Evolutionary conservation across 2,888 invertebrate genomes (phyloP).

Genomic region (Pteria penguin): DNA sequence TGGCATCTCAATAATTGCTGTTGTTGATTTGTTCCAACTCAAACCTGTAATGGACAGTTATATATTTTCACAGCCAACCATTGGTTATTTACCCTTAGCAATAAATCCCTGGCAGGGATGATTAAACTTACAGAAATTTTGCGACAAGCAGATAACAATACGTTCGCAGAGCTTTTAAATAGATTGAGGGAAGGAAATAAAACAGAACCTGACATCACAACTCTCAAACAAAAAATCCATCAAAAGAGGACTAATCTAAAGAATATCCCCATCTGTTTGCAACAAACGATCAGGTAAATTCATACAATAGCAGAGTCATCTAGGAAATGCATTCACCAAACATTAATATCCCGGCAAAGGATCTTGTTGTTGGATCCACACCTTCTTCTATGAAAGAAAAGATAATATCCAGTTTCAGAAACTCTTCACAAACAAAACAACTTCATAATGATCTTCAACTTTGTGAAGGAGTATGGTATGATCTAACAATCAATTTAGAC

Average conservation of each 20-base stretch:
- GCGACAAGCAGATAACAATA: constrained; percentile 21
- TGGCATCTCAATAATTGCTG: constrained; percentile 24
- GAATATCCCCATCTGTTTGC: constrained; percentile 43
- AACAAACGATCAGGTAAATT: constrained; percentile 44
- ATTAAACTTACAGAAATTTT: constrained; percentile 27
- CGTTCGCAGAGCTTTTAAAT: constrained; percentile 29
- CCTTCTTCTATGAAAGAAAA: background rate
- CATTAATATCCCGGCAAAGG: constrained; percentile 16
- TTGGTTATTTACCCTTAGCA: constrained; percentile 10
- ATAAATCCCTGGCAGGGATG: constrained; percentile 38
- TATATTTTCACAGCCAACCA: constrained; percentile 26
- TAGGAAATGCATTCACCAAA: background rate
- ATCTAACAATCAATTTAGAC: background rate
- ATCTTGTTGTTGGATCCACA: background rate
- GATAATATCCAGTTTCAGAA: too few species aligned
- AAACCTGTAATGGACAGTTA: constrained; percentile 30
- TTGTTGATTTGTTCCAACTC: too few species aligned
- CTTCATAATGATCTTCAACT: background rate
- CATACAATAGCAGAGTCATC: constrained; percentile 31
- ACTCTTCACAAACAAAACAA: too few species aligned
- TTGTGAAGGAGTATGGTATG: background rate
- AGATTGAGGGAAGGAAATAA: constrained; percentile 27
- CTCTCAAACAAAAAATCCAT: too few species aligned
- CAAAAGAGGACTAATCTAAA: constrained; percentile 26
- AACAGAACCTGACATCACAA: too few species aligned